Base-by-base conservation (phyloP, 2,797 vertebrate genomes). In the Megalops cyprinoides region DNA sequence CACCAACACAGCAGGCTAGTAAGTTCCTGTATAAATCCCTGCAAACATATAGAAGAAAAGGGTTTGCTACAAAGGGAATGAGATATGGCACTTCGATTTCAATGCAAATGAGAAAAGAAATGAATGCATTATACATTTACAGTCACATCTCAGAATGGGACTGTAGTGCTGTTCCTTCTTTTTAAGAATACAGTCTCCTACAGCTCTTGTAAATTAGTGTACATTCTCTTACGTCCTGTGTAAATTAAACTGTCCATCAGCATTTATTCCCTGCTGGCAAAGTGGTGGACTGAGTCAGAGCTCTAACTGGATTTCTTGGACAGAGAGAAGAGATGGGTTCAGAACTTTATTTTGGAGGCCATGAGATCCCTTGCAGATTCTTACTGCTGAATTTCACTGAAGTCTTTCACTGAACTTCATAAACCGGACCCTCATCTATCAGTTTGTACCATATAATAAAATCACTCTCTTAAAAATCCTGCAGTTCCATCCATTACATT, bases 211-310 rank as follows among this genome's bases (percentile, higher is more conserved):
- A 91, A 93, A 94, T 93, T 91, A 94, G 91, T 87, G 87, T 88
- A 84, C 87, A 82, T 87, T 90, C 86, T 84, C 42, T 69, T 83
- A 84, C 83, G 84, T 85, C 81, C 84, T 81, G 81, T 85, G 84
- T 91, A 92, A 94, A 94, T 92, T 85, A 91, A 93, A 91, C 85
- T 91, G 92, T 93, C 92, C 87, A 85, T 94, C 91, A 93, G 84
- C 79, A 84, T 20, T 78, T 79, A 81, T 90, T 76, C 84, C 82
- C 85, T 85, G 83, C 89, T 86, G 81, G 85, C 82, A 75, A 81
- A 78, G 58, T 80, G 84, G 79, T 46, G 62, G 76, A 77, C 79
- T 79, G 44, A 79, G 74, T 56, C 53, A 74, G 81, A 71, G 28
- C 0, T 51, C 48, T 81, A 78, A 65, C 76, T 83, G 76, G 80